Base-by-base conservation (phyloP, 2,797 vertebrate species). In the Cuniculus paca region DNA sequence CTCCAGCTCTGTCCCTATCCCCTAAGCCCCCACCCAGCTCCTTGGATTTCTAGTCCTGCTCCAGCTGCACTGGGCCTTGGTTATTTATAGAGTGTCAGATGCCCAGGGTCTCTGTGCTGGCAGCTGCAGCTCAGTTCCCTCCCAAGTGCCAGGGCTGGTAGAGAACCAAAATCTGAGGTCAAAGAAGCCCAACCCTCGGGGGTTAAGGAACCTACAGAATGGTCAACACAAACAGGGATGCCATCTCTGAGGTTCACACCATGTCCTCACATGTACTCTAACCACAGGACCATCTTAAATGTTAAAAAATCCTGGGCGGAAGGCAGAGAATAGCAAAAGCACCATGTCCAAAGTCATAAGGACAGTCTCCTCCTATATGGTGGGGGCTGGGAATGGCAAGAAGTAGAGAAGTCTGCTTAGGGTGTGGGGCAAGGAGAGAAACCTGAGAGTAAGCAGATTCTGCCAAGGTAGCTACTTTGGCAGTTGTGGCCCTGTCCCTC, bases 11-110 rank as follows among this genome's bases (percentile, higher is more conserved):
- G 63, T 93, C 87, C 90, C 79, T 68, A 36, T 52, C 12, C 54
- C 22, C 6, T 1, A 5, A 87, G 42, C 95, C 95, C 88, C 77
- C 68, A 89, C 81, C 82, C 48, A 84, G 68, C 31, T 72, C 95
- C 96, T 58, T 65, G 92, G 95, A 88, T 97, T 97, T 95, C 92
- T 81, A 97, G 93, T 88, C 89, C 54, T 94, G 94, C 83, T 97
- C 96, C 95, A 96, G 95, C 95, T 95, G 96, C 74, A 96, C 94
- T 81, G 93, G 95, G 96, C 93, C 86, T 60, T 92, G 84, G 97
- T 98, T 98, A 98, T 98, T 99, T 98, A 98, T 98, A 98, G 98
- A 98, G 97, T 98, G 96, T 98, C 98, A 98, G 98, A 98, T 98
- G 98, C 95, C 96, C 95, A 88, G 95, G 85, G 96, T 61, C 84